Conservation (phyloP, 2,797 vertebrate genomes). For the Falco biarmicus region DNA sequence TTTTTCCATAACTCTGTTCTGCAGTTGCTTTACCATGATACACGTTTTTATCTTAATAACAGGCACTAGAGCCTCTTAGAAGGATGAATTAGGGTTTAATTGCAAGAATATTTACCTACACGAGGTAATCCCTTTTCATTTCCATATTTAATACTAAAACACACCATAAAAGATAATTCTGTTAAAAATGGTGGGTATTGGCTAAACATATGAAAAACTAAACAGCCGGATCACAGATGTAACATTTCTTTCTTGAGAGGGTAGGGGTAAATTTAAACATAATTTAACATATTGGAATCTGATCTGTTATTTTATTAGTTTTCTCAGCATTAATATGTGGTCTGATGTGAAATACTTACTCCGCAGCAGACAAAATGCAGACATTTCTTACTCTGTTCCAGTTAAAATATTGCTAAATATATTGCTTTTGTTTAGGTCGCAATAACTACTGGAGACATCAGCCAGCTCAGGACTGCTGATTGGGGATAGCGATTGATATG, state of each 20-base stretch:
- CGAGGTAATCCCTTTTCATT: background rate
- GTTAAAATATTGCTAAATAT: slow-evolving; percentile 32
- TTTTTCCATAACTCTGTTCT: background rate
- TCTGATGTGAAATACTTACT: background rate
- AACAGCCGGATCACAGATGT: background rate
- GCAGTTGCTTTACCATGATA: background rate
- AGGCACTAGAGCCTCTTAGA: background rate
- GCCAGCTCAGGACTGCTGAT: background rate
- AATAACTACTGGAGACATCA: background rate
- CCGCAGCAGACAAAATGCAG: background rate
- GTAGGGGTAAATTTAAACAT: background rate
- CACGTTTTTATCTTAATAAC: background rate
- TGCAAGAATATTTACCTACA: background rate
- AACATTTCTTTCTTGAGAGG: background rate
- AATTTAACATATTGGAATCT: background rate
- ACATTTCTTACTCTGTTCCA: background rate
- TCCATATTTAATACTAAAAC: background rate
- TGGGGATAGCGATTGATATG: too few relatives aligned
- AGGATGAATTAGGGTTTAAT: background rate
- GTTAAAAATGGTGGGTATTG: background rate
- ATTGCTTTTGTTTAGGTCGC: background rate
- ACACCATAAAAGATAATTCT: background rate
- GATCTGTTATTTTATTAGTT: background rate
- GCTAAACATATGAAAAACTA: background rate
- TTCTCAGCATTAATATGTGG: background rate